These are phyloP conservation scores for Silurus lanzhouensis DNA, from an alignment of 2,797 vertebrate species.

Conservation along the genomic window DNA sequence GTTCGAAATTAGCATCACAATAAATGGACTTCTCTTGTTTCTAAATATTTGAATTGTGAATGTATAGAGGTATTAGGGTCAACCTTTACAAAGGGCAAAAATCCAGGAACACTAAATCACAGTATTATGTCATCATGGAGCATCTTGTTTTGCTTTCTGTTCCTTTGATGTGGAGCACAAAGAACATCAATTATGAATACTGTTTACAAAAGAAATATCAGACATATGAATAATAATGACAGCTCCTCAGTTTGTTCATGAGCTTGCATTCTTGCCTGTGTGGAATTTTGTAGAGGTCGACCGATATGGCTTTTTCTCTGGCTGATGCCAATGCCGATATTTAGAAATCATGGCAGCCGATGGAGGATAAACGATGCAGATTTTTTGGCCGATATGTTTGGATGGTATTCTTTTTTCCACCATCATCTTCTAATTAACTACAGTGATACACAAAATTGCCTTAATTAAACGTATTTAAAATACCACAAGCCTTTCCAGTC, in stretches of 20 bases:
- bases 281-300: not conserved
- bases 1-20: not conserved
- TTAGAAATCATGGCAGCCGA: too few relatives aligned
- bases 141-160: not conserved
- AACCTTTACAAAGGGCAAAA: not conserved
- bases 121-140: not conserved
- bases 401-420: too few relatives aligned
- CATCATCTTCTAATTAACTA: too few relatives aligned
- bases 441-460: too few relatives aligned
- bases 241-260: not conserved
- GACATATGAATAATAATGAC: not conserved
- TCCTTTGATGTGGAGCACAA: not conserved
- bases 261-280: not conserved
- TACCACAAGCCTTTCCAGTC: too few relatives aligned
- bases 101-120: not conserved
- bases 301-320: too few relatives aligned
- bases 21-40: not conserved
- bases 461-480: too few relatives aligned
- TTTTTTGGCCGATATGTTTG: too few relatives aligned
- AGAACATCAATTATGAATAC: slow-evolving; percentile 2
- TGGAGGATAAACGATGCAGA: too few relatives aligned
- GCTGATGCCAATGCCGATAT: too few relatives aligned
- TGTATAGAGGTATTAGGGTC: not conserved
- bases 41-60: not conserved
- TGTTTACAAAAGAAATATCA: slow-evolving; percentile 5